A percentile compares a stretch with the other conserved stretches of the same genome.
Evolutionary conservation across 2,113 vertebrate species (phyloP).

Genomic region (Thunnus thynnus): DNA sequence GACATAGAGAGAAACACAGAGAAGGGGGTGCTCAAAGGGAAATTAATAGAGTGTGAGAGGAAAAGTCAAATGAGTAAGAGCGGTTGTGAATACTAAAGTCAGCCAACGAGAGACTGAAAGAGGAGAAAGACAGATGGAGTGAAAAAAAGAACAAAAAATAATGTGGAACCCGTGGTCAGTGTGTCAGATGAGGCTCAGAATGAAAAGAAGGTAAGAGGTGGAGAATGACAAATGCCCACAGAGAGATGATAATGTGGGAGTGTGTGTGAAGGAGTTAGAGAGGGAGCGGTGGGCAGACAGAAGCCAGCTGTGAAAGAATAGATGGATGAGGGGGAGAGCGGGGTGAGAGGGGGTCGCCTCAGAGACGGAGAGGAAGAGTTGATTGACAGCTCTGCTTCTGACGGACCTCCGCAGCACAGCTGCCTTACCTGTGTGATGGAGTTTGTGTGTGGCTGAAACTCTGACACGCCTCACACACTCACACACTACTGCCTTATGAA

Average conservation of each 20-base stretch:
- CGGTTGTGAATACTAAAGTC: slow-evolving; percentile 58
- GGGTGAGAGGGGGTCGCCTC: slow-evolving; percentile 10
- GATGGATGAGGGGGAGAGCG: slow-evolving; percentile 14
- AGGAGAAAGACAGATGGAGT: too few species aligned
- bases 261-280: slow-evolving; percentile 8
- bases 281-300: background rate
- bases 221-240: slow-evolving; percentile 8
- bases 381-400: slow-evolving; percentile 58
- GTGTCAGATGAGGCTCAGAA: slow-evolving; percentile 8
- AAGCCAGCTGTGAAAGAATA: background rate
- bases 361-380: slow-evolving; percentile 23
- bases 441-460: slow-evolving; percentile 28
- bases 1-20: slow-evolving; percentile 18
- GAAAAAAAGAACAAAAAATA: background rate
- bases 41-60: slow-evolving; percentile 59
- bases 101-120: background rate
- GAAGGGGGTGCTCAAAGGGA: slow-evolving; percentile 32
- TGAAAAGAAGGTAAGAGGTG: slow-evolving; percentile 16
- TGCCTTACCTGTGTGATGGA: slow-evolving; percentile 32
- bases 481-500: background rate
- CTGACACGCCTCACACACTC: background rate
- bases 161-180: background rate
- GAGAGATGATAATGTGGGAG: slow-evolving; percentile 22
- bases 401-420: slow-evolving; percentile 26
- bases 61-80: slow-evolving; percentile 61